Evolutionary conservation across 2,113 vertebrate genomes (phyloP).

Genomic region (Vicugna pacos): DNA sequence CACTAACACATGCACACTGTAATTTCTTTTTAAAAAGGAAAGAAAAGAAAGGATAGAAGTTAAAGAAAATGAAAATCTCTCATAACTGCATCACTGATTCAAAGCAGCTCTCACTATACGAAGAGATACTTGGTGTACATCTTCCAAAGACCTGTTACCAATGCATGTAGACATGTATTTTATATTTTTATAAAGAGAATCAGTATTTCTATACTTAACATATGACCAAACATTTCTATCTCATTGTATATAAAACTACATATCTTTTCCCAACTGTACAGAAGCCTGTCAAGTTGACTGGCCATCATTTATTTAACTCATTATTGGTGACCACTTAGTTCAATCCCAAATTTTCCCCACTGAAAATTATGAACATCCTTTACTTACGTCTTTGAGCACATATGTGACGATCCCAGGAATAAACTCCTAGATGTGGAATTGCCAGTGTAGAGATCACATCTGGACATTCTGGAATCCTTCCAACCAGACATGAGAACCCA

Average conservation of each 20-base stretch:
- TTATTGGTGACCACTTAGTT: neutral
- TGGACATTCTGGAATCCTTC: neutral
- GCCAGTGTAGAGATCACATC: neutral
- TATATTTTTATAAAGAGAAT: neutral
- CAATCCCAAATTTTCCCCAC: neutral
- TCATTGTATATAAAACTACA: neutral
- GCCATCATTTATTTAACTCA: neutral
- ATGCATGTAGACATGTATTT: neutral
- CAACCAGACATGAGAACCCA: rapidly evolving
- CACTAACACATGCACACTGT: neutral
- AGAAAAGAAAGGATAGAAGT: neutral
- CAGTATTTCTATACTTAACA: neutral
- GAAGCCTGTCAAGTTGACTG: neutral
- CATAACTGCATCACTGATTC: neutral
- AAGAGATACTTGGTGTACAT: neutral
- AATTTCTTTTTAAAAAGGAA: neutral
- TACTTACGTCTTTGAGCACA: neutral
- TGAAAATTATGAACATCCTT: neutral
- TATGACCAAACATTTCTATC: neutral
- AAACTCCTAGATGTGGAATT: neutral
- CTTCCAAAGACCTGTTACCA: neutral
- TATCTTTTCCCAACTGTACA: neutral
- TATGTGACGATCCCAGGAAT: neutral
- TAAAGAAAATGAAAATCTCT: neutral
- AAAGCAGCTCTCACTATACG: neutral